These are phyloP conservation scores for Cranoglanis bouderius DNA, from an alignment of 2,113 vertebrate species.

Conservation along the genomic window DNA sequence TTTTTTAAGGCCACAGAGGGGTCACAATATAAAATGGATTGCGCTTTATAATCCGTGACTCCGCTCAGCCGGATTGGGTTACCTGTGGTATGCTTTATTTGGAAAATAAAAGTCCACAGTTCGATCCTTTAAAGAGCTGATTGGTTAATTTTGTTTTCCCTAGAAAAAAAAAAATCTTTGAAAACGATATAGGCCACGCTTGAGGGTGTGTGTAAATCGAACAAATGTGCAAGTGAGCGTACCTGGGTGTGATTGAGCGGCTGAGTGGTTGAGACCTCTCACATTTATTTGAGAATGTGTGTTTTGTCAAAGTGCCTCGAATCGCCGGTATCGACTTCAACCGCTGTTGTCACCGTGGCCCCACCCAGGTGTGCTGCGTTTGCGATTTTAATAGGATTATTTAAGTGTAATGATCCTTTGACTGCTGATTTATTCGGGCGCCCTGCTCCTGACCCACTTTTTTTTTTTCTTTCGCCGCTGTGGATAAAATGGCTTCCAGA, in stretches of 20 bases:
- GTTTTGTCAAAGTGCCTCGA: constrained; percentile 22
- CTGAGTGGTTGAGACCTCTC: not conserved
- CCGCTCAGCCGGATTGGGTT: constrained; percentile 34
- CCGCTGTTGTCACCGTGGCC: not conserved
- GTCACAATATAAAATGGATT: constrained; percentile 52
- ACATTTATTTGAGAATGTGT: constrained; percentile 2
- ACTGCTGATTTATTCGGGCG: constrained; percentile 57
- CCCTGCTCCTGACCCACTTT: constrained; percentile 54
- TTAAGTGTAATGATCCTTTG: constrained; percentile 54
- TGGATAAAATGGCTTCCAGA: constrained; percentile 58
- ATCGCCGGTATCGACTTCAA: not conserved
- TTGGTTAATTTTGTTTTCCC: constrained; percentile 48
- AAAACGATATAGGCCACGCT: constrained; percentile 35
- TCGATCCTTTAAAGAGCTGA: constrained; percentile 44
- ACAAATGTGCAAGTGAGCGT: constrained; percentile 21
- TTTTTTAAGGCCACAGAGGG: constrained; percentile 28
- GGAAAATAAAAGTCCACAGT: constrained; percentile 29
- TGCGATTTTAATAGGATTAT: constrained; percentile 56
- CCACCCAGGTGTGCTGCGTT: constrained; percentile 41
- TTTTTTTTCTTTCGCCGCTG: constrained; percentile 39
- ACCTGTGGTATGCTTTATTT: constrained; percentile 19
- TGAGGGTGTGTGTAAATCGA: constrained; percentile 7
- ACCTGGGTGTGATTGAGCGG: constrained; percentile 14
- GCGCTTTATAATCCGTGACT: constrained; percentile 39
- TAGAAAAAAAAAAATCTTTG: constrained; percentile 19